Evolutionary conservation across 2,113 vertebrate genomes (phyloP).

Genomic region (Gallinago media): DNA sequence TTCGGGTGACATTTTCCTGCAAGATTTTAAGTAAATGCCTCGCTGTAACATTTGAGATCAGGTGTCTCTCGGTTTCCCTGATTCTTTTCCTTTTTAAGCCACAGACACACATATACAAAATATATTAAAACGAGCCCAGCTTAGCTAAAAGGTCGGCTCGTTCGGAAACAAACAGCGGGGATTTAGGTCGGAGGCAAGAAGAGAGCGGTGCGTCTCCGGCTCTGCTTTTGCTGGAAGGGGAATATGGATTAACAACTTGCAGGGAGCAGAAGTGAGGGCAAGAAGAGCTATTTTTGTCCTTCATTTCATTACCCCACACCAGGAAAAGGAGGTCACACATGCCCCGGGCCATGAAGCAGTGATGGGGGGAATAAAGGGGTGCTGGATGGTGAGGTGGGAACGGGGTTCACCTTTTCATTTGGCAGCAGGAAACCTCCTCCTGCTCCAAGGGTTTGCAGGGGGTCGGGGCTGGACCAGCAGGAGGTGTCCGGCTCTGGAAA

Average conservation of each 20-base stretch:
- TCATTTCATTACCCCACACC: neutral
- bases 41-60: conserved; percentile 73
- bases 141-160: conserved; percentile 72
- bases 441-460: neutral
- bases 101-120: conserved; percentile 40
- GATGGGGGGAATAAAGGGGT: neutral
- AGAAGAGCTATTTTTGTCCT: neutral
- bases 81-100: conserved; percentile 59
- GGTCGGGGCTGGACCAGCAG: neutral
- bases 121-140: conserved; percentile 46
- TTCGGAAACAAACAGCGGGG: conserved; percentile 69
- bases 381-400: accelerated
- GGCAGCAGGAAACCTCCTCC: neutral
- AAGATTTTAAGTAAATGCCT: conserved; percentile 71
- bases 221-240: neutral
- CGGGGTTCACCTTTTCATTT: neutral
- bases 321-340: neutral
- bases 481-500: neutral
- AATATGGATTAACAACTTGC: neutral
- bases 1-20: conserved; percentile 67
- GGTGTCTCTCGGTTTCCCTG: conserved; percentile 8
- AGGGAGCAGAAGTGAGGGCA: neutral
- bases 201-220: neutral
- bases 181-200: neutral
- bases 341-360: accelerated